Percentiles rank a stretch among this genome's conserved stretches.
Evolutionary conservation across 2,888 invertebrate species (phyloP).

Genomic region (Microctonus hyperodae): DNA sequence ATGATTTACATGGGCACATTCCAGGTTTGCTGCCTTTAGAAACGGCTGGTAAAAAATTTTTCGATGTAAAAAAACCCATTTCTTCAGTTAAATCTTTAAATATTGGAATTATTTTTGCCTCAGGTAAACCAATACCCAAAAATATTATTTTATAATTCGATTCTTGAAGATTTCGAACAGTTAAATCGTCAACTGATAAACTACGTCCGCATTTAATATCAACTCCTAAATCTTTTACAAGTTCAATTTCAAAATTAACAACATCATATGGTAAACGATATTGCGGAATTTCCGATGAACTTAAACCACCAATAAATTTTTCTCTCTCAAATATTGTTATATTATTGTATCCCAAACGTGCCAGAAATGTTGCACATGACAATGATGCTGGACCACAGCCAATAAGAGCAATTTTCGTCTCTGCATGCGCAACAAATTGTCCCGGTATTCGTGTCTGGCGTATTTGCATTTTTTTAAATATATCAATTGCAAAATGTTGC

Average conservation of each 20-base stretch:
- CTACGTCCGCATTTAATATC: slow-evolving; percentile 79
- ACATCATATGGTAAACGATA: slow-evolving; percentile 93
- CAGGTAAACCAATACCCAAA: slow-evolving; percentile 87
- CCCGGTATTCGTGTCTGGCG: slow-evolving; percentile 84
- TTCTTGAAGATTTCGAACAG: slow-evolving; percentile 71
- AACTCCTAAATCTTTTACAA: slow-evolving; percentile 93
- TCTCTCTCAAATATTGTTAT: slow-evolving; percentile 93
- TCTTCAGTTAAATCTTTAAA: slow-evolving; percentile 77
- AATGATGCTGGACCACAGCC: slow-evolving; percentile 97
- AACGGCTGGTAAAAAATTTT: slow-evolving; percentile 89
- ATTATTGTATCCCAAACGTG: slow-evolving; percentile 89
- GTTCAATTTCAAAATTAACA: slow-evolving; percentile 90
- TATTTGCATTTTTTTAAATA: slow-evolving; percentile 93
- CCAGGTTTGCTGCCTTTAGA: slow-evolving; percentile 89
- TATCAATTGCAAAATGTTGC: slow-evolving; percentile 90
- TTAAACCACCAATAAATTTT: slow-evolving; percentile 87
- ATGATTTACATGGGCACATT: slow-evolving; percentile 70
- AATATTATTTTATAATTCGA: slow-evolving; percentile 82
- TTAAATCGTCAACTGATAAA: slow-evolving; percentile 76
- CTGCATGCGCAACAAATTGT: slow-evolving; percentile 64
- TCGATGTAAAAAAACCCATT: slow-evolving; percentile 95
- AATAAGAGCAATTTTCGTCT: slow-evolving; percentile 81
- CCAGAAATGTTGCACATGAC: slow-evolving; percentile 96
- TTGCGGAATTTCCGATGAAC: slow-evolving; percentile 95
- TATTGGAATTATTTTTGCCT: slow-evolving; percentile 82